Evolutionary conservation across 2,797 vertebrate genomes (phyloP), one percentile per base, ranked within the genome.

Genomic region (Pseudomugil gertrudae): DNA sequence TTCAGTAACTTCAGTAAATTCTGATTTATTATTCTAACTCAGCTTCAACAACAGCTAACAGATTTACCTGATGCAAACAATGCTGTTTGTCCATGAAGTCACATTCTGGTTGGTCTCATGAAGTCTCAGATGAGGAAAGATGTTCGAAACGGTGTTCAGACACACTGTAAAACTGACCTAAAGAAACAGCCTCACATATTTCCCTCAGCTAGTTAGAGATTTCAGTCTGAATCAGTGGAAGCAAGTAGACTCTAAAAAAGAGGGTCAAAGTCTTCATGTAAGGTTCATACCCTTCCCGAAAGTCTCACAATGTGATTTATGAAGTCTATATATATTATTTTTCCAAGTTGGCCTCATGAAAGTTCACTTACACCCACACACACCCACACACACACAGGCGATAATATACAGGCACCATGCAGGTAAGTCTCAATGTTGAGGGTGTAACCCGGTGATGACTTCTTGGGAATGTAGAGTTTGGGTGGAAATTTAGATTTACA

Each of bases 401-500:
- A 26, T 38, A 23, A 43, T 14, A 54, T 47, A 32, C 27, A 29
- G 11, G 29, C 13, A 17, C 30, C 0, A 3, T 53, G 56, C 63
- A 78, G 77, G 72, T 66, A 69, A 74, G 63, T 69, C 35, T 54
- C 24, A 33, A 63, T 36, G 1, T 5, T 45, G 24, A 54, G 51
- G 70, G 56, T 69, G 66, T 76, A 75, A 74, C n/a, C 64, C 48
- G 59, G 36, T 58, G 63, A 60, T 21, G 29, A 57, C 68, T 69
- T 57, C 51, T 61, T 61, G 57, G 74, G 69, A 73, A 66, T 33
- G 59, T 59, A 36, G 57, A 54, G 68, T 61, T 65, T 38, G 26
- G 36, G 68, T 54, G 55, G 56, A 69, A 69, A 66, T 32, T 47
- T 58, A 59, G 63, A 79, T 79, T 79, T 63, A 78, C 57, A 63